Percentiles rank a stretch among this genome's conserved stretches.
These are phyloP conservation scores for Lutraria rhynchaena DNA, from an alignment of 1,140 invertebrate genomes.

Conservation along the genomic window DNA sequence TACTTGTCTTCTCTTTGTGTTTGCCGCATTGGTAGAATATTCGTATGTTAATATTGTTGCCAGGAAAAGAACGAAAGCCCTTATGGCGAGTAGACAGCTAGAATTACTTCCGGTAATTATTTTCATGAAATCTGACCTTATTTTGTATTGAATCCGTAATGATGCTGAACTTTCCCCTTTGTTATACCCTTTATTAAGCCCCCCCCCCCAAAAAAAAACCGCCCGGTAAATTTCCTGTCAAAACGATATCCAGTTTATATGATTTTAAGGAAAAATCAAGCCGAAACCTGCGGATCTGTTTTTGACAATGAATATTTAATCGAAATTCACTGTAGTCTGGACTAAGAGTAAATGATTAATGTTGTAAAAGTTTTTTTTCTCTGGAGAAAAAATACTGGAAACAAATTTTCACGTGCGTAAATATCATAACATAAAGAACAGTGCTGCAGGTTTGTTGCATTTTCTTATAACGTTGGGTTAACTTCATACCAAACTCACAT, in stretches of 20 bases:
- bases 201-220: background rate
- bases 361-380: too few species aligned
- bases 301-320: too few species aligned
- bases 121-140: background rate
- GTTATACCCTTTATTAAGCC: background rate
- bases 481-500: too few species aligned
- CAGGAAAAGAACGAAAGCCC: slow-evolving; percentile 57
- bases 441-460: too few species aligned
- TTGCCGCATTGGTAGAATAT: slow-evolving; percentile 79
- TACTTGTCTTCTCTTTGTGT: slow-evolving; percentile 74
- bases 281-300: too few species aligned
- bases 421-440: too few species aligned
- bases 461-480: too few species aligned
- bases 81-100: slow-evolving; percentile 9
- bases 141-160: background rate
- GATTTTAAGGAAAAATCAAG: background rate
- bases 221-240: background rate
- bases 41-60: slow-evolving; percentile 77
- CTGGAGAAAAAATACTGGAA: too few species aligned
- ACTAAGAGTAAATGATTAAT: too few species aligned
- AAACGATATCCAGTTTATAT: background rate
- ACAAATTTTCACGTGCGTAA: too few species aligned
- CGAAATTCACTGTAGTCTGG: too few species aligned
- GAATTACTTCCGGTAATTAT: slow-evolving; percentile 44
- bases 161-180: background rate